Base-by-base conservation (phyloP, 2,888 invertebrate genomes). In the Trichopria drosophilae region DNA sequence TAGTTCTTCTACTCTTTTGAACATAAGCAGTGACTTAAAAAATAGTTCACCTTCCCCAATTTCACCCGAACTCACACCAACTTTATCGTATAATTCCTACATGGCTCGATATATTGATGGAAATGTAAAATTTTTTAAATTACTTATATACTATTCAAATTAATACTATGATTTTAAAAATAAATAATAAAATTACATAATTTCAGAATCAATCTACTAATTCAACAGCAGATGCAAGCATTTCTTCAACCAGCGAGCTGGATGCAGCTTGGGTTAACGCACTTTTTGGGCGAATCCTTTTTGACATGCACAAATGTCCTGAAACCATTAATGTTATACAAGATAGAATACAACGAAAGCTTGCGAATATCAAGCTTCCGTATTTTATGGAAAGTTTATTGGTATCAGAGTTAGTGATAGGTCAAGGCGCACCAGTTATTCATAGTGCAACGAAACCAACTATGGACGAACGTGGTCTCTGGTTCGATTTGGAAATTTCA, bases 381-480 rank as follows among this genome's bases (percentile, higher is more conserved):
- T 87, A 89, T 64, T 93, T 94, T 76, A 90, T 95, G 80, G 90
- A 92, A 57, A 88, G 88, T 59, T 79, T 95, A 43, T 76, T 82
- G 39, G 83, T 94, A 59, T 85, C 86, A 23, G 86, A 88, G 67
- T 77, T 93, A 61, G 84, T 85, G 34, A 79, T 93, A 61, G 87
- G 88, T 28, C 73, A 76, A 51, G 82, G 83, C 23, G 81, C 87
- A 15, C 89, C 89, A 13, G 73, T 82, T 19, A 81, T 90, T 59
- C 80, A 81, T 58, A 80, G 81, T 39, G 81, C 84, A 43, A 77
- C 80, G 12, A 76, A 81, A 54, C 92, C 93, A 0, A 74, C 81
- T 32, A 75, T 88, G 55, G 90, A 94, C 76, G 84, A 87, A 59
- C 83, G 87, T 67, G 95, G 95, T 26, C 78, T 94, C 46, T 96